Percentiles rank a stretch among this genome's conserved stretches.
Evolutionary conservation across 1,140 invertebrate genomes (phyloP).

Genomic region (Aphidius gifuensis): DNA sequence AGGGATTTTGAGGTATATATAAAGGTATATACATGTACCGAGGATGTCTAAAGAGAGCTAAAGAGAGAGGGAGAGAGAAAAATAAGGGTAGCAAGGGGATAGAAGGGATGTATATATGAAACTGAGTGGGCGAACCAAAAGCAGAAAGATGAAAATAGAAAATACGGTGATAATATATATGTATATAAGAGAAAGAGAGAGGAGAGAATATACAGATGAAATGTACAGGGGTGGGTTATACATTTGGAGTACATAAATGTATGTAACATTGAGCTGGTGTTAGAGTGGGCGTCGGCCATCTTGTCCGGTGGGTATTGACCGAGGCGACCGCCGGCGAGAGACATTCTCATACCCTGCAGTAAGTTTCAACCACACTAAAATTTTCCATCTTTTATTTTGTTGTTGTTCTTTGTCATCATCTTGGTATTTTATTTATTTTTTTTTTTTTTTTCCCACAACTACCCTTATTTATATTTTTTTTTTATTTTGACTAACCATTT

Average conservation of each 20-base stretch:
- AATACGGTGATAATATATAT: neutral
- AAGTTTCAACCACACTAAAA: slow-evolving; percentile 17
- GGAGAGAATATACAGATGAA: slow-evolving; percentile 13
- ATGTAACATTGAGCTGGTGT: slow-evolving; percentile 56
- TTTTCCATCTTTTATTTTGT: too few species aligned
- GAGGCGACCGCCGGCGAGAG: slow-evolving; percentile 50
- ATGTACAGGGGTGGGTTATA: slow-evolving; percentile 47
- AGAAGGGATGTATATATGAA: neutral
- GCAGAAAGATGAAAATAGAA: slow-evolving; percentile 6
- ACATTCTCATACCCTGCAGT: slow-evolving; percentile 18
- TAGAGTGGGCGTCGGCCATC: slow-evolving; percentile 57
- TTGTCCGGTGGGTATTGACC: slow-evolving; percentile 59
- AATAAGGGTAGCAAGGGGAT: neutral
- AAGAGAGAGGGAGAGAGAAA: neutral
- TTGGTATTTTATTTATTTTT: too few species aligned
- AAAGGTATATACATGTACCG: too few species aligned
- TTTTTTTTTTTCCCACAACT: too few species aligned
- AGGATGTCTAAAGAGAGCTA: too few species aligned
- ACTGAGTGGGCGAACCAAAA: slow-evolving; percentile 15
- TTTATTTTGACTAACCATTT: too few species aligned
- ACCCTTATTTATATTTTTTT: too few species aligned
- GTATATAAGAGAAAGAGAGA: neutral
- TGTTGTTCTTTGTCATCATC: too few species aligned
- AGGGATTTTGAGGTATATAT: too few species aligned
- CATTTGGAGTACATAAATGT: slow-evolving; percentile 57